Base-by-base conservation (phyloP, 2,113 vertebrate genomes). In the Neolamprologus tretocephalus region DNA sequence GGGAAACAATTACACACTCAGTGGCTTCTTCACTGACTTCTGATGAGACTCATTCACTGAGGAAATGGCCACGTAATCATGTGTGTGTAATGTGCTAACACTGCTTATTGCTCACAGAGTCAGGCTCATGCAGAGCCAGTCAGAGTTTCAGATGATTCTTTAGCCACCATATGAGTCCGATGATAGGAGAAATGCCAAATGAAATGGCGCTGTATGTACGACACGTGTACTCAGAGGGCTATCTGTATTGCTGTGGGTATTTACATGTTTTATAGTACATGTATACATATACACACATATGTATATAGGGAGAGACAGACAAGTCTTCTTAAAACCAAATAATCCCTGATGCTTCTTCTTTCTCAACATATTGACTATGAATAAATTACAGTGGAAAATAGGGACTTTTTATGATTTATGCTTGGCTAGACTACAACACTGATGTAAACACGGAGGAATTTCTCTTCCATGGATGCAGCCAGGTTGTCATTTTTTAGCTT, bases 1-100 rank as follows among this genome's bases (percentile, higher is more conserved):
- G 94, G 94, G 95, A 96, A 94, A 95, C 96, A 96, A 96, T 97
- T 97, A 96, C 96, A 96, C 95, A 96, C 93, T 95, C 92, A 90
- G 92, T 95, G 95, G 94, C 93, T 96, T 94, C 95, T 94, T 95
- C 93, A 94, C 81, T 93, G 94, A 95, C 94, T 95, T 96, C 94
- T 95, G 95, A 96, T 96, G 96, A 95, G 95, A 93, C 93, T 89
- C 91, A 89, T 94, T 95, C 91, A 90, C 91, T 86, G 94, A 92
- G 95, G 94, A 93, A 95, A 95, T 94, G 95, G 93, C 92, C 94
- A 95, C 90, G 91, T 96, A 96, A 96, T 97, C 95, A 93, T 93
- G 95, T 95, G 95, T 95, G 94, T 89, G 96, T 96, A 97, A 96
- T 95, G 86, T 86, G 83, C 93, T 94, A 96, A 95, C 92, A 90